Conservation (phyloP, 2,888 invertebrate genomes). For the Harpalus rufipes region DNA sequence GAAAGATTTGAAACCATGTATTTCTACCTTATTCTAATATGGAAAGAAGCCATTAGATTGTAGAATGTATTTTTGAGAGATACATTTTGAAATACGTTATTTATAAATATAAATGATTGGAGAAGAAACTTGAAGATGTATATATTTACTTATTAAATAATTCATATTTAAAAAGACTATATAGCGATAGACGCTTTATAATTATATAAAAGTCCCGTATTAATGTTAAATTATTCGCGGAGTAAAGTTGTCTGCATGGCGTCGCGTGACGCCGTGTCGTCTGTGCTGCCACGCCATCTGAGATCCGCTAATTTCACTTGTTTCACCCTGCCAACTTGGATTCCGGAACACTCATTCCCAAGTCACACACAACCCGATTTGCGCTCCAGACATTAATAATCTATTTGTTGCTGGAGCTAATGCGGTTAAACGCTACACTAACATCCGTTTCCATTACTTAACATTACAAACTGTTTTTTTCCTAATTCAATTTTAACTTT, state of each 20-base stretch:
- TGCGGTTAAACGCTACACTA: constrained; percentile 20
- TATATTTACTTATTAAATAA: too few species aligned
- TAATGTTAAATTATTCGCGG: background rate
- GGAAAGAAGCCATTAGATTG: too few species aligned
- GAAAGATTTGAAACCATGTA: too few species aligned
- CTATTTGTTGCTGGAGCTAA: constrained; percentile 48
- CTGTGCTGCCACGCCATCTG: constrained; percentile 37
- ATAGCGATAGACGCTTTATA: background rate
- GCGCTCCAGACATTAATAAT: constrained; percentile 51
- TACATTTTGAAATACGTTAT: too few species aligned
- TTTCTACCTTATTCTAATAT: too few species aligned
- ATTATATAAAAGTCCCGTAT: background rate
- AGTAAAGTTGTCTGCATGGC: background rate
- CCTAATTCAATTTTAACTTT: constrained; percentile 39
- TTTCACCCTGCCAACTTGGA: constrained; percentile 45
- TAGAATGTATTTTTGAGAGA: too few species aligned
- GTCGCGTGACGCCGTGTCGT: constrained; percentile 14
- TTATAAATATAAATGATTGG: too few species aligned
- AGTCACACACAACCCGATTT: constrained; percentile 47
- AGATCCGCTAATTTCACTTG: constrained; percentile 45
- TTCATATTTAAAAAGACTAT: too few species aligned
- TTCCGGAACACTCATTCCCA: constrained; percentile 44
- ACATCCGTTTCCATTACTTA: constrained; percentile 45
- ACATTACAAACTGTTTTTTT: constrained; percentile 48
- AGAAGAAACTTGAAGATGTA: too few species aligned